Percentiles rank a stretch among this genome's conserved stretches.
Evolutionary conservation across 2,888 invertebrate genomes (phyloP).

Genomic region (Dasysyrphus albostriatus): DNA sequence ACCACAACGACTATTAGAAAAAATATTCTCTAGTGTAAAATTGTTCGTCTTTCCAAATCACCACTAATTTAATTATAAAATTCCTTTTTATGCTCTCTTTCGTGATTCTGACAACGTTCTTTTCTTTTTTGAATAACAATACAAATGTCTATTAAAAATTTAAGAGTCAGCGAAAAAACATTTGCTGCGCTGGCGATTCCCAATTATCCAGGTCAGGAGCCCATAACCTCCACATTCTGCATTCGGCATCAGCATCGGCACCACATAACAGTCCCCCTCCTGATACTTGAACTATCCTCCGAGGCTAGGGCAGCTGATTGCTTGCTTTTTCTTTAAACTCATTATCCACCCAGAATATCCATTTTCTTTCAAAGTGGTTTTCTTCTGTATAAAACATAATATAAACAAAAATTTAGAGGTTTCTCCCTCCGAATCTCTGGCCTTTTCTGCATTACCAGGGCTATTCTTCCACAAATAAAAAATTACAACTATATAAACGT

Average conservation of each 20-base stretch:
- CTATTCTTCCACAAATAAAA: slow-evolving; percentile 31
- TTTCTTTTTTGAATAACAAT: slow-evolving; percentile 7
- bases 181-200: slow-evolving; percentile 16
- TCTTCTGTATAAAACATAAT: slow-evolving; percentile 12
- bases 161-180: slow-evolving; percentile 16
- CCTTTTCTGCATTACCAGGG: slow-evolving; percentile 19
- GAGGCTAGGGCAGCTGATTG: slow-evolving; percentile 41
- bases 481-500: slow-evolving; percentile 25
- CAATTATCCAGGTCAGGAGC: slow-evolving; percentile 54
- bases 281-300: slow-evolving; percentile 8
- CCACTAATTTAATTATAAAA: slow-evolving; percentile 11
- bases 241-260: background rate
- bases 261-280: slow-evolving; percentile 10
- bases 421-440: slow-evolving; percentile 11
- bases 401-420: slow-evolving; percentile 7
- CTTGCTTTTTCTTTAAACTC: slow-evolving; percentile 48
- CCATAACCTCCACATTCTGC: slow-evolving; percentile 24
- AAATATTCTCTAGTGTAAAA: background rate
- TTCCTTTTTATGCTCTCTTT: slow-evolving; percentile 6
- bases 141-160: slow-evolving; percentile 34
- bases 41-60: background rate
- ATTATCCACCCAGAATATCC: slow-evolving; percentile 51
- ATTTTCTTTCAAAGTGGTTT: slow-evolving; percentile 40
- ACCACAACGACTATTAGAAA: no score
- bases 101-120: background rate